These are phyloP conservation scores for Teleiodes luculella DNA, from an alignment of 2,888 invertebrate genomes.

Conservation along the genomic window DNA sequence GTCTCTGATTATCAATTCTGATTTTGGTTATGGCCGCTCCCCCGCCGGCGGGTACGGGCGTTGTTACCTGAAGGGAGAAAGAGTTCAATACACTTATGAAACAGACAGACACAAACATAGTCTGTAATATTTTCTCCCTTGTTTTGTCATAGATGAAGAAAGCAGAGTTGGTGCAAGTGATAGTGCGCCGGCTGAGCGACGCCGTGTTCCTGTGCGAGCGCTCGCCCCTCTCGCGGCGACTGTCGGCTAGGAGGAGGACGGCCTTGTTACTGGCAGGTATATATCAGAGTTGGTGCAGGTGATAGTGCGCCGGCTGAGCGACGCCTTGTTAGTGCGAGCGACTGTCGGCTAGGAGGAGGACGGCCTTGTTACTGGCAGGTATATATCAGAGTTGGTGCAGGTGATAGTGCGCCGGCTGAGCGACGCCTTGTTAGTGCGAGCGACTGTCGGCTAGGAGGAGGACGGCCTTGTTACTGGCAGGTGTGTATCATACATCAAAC, in stretches of 20 bases:
- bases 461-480: constrained; percentile 56
- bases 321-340: too few relatives aligned
- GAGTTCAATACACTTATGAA: too few relatives aligned
- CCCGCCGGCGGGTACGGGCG: too few relatives aligned
- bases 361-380: constrained; percentile 61
- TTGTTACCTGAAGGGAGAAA: too few relatives aligned
- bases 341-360: constrained; percentile 55
- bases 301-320: constrained; percentile 54
- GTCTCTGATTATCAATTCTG: too few relatives aligned
- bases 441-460: constrained; percentile 56
- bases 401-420: constrained; percentile 55
- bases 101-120: too few relatives aligned
- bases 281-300: constrained; percentile 55
- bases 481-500: too few relatives aligned
- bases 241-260: constrained; percentile 56
- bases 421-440: too few relatives aligned
- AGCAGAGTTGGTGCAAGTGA: constrained; percentile 52
- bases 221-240: constrained; percentile 46
- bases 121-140: background rate
- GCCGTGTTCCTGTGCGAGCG: constrained; percentile 62
- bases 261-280: constrained; percentile 58
- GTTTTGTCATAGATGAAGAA: constrained; percentile 35
- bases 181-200: constrained; percentile 53
- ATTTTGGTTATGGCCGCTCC: too few relatives aligned
- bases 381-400: constrained; percentile 50